Conservation (phyloP, 2,888 invertebrate genomes). For the Leucozona laternaria region DNA sequence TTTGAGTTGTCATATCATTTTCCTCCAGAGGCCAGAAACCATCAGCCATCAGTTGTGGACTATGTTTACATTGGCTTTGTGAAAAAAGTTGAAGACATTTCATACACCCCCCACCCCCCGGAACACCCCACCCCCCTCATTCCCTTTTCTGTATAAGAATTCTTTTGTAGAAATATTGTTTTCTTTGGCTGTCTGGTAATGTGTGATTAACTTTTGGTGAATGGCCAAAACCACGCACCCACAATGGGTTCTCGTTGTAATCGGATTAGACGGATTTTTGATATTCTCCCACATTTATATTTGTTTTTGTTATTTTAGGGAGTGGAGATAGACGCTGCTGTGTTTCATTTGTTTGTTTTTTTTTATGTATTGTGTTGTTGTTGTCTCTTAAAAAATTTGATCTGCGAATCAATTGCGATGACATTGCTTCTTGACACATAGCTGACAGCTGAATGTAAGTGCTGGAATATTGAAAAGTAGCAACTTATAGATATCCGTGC, state of each 20-base stretch:
- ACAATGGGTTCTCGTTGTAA: slow-evolving; percentile 65
- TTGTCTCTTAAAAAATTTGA: slow-evolving; percentile 23
- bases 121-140: slow-evolving; percentile 24
- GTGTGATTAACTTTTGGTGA: slow-evolving; percentile 71
- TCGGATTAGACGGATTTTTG: slow-evolving; percentile 69
- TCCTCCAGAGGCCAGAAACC: slow-evolving; percentile 51
- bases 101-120: slow-evolving; percentile 19
- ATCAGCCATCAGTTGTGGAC: slow-evolving; percentile 43
- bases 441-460: slow-evolving; percentile 68
- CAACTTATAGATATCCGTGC: slow-evolving; percentile 19
- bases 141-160: slow-evolving; percentile 2
- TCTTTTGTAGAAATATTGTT: slow-evolving; percentile 23
- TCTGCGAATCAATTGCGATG: slow-evolving; percentile 56
- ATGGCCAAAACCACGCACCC: slow-evolving; percentile 62
- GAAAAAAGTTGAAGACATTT: slow-evolving; percentile 71
- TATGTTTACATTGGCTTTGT: slow-evolving; percentile 68
- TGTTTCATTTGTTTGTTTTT: background rate
- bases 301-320: slow-evolving; percentile 9
- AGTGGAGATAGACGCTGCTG: slow-evolving; percentile 44
- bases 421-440: slow-evolving; percentile 68
- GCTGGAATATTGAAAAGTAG: slow-evolving; percentile 52
- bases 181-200: slow-evolving; percentile 51
- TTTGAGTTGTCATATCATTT: slow-evolving; percentile 65
- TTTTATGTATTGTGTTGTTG: slow-evolving; percentile 1
- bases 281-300: slow-evolving; percentile 25